Conservation (phyloP, 1,140 invertebrate genomes). For the Manduca sexta region DNA sequence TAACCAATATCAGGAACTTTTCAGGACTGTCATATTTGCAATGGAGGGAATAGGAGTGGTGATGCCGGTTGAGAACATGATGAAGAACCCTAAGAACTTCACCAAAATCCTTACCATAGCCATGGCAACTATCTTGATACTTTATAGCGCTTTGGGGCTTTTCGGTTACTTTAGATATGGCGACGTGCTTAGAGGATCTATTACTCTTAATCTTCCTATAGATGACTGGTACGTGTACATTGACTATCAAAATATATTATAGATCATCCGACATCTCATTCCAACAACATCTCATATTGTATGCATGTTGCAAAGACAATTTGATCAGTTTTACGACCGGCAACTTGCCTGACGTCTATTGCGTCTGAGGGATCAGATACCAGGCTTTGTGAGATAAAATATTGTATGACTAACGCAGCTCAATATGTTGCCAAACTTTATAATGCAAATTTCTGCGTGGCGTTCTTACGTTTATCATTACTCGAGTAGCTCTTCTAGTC, state of each 20-base stretch:
- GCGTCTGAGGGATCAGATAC: no score
- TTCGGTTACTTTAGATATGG: slow-evolving; percentile 91
- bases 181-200: slow-evolving; percentile 76
- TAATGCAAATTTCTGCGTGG: no score
- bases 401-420: no score
- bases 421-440: no score
- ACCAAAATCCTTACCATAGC: slow-evolving; percentile 87
- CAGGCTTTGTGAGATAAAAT: no score
- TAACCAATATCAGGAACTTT: slow-evolving; percentile 7
- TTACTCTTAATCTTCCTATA: slow-evolving; percentile 81
- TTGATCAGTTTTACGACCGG: no score
- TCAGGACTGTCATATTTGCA: slow-evolving; percentile 83
- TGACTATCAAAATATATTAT: background rate
- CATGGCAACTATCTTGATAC: slow-evolving; percentile 82
- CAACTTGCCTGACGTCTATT: no score
- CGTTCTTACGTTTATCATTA: no score
- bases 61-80: slow-evolving; percentile 91
- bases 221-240: slow-evolving; percentile 69
- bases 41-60: slow-evolving; percentile 90
- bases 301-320: no score
- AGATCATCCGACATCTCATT: background rate
- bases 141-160: slow-evolving; percentile 86
- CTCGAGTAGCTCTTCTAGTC: no score
- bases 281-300: no score
- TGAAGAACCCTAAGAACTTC: slow-evolving; percentile 86